Conservation (phyloP, 1,140 invertebrate species). For the Drosophila subpulchrella region DNA sequence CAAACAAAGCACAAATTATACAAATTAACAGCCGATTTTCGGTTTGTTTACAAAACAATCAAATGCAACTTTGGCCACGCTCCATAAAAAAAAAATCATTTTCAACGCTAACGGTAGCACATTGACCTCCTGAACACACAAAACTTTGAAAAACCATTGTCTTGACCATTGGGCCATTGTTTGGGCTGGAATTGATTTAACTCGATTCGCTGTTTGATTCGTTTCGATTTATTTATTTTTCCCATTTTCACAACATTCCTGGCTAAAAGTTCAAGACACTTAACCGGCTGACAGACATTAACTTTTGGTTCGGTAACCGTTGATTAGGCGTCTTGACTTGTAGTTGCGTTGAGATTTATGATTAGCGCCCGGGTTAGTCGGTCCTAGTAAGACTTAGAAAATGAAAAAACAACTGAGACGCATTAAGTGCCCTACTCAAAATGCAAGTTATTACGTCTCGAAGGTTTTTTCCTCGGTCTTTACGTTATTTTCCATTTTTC, state of each 20-base stretch:
- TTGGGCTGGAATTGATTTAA: slow-evolving; percentile 31
- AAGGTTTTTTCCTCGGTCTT: slow-evolving; percentile 53
- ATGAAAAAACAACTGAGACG: slow-evolving; percentile 31
- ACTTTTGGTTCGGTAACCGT: slow-evolving; percentile 63
- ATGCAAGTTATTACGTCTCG: slow-evolving; percentile 79
- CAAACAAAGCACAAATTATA: slow-evolving; percentile 54
- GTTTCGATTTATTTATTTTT: slow-evolving; percentile 77
- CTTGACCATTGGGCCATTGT: slow-evolving; percentile 39
- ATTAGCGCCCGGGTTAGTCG: slow-evolving; percentile 62
- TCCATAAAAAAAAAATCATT: slow-evolving; percentile 39
- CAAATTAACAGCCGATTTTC: slow-evolving; percentile 61
- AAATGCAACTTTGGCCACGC: slow-evolving; percentile 58
- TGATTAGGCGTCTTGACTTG: slow-evolving; percentile 60
- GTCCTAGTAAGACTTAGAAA: background rate
- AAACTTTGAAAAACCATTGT: slow-evolving; percentile 40
- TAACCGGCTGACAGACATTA: slow-evolving; percentile 78
- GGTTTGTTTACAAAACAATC: slow-evolving; percentile 63
- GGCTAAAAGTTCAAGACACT: slow-evolving; percentile 78
- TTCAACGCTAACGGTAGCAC: slow-evolving; percentile 71
- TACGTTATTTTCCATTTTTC: slow-evolving; percentile 12
- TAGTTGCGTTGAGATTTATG: slow-evolving; percentile 78
- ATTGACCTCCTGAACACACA: slow-evolving; percentile 64
- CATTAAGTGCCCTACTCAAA: slow-evolving; percentile 75
- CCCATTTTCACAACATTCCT: slow-evolving; percentile 71
- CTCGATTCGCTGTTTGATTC: slow-evolving; percentile 17